These are phyloP conservation scores for Agrochola circellaris DNA, from an alignment of 2,888 invertebrate genomes.

Conservation along the genomic window DNA sequence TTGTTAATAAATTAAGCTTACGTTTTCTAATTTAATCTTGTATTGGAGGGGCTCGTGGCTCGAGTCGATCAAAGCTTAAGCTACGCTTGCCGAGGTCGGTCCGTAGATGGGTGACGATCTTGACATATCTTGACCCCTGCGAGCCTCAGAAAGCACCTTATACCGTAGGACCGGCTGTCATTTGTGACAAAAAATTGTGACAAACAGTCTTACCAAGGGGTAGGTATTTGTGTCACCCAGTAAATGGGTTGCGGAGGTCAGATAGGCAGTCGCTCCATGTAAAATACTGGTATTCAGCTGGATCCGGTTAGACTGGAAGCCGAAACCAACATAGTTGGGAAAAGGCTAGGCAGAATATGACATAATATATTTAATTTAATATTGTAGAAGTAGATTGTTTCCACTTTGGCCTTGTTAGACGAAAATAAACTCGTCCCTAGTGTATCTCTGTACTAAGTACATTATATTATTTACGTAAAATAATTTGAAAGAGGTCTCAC, in stretches of 20 bases:
- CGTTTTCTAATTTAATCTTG: slow-evolving; percentile 8
- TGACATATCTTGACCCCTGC: not conserved
- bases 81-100: not conserved
- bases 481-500: slow-evolving; percentile 3
- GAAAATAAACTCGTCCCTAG: slow-evolving; percentile 21
- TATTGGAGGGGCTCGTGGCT: not conserved
- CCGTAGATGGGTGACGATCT: not conserved
- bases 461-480: slow-evolving; percentile 14
- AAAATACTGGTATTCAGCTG: not conserved
- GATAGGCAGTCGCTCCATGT: not conserved
- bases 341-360: not conserved
- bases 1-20: slow-evolving; percentile 27
- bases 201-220: not conserved
- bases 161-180: not conserved
- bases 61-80: not conserved
- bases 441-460: not conserved
- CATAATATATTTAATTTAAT: not conserved
- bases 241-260: not conserved
- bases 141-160: not conserved
- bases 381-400: slow-evolving; percentile 8
- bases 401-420: not conserved
- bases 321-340: not conserved
- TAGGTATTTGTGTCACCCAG: not conserved
- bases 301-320: not conserved
- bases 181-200: not conserved